Conservation (phyloP, 2,113 vertebrate species). For the Hemibagrus wyckioides region DNA sequence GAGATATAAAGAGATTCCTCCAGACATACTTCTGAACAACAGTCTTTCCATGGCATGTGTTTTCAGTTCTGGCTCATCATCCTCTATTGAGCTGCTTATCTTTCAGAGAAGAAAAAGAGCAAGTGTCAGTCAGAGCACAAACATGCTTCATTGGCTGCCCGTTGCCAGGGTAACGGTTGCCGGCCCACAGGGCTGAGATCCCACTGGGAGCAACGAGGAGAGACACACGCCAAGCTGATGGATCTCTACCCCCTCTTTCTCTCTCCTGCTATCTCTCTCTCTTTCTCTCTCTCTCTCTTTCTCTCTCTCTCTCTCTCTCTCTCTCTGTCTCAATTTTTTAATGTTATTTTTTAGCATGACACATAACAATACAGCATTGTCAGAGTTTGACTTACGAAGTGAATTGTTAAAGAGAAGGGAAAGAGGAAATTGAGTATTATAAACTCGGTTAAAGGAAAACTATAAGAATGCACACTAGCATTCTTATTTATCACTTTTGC, state of each 20-base stretch:
- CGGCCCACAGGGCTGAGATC: slow-evolving; percentile 33
- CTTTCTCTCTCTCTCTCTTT: not conserved
- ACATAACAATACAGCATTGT: not conserved
- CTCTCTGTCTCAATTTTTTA: not conserved
- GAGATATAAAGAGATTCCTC: slow-evolving; percentile 5
- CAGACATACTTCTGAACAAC: not conserved
- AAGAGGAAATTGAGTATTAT: not conserved
- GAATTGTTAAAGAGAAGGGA: not conserved
- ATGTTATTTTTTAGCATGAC: not conserved
- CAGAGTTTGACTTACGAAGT: not conserved
- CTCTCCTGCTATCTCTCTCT: too few species aligned
- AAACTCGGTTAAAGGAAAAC: not conserved
- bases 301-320: slow-evolving; percentile 1
- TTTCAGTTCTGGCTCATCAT: slow-evolving; percentile 26
- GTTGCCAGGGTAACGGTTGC: slow-evolving; percentile 54
- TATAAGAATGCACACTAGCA: not conserved
- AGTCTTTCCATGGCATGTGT: not conserved
- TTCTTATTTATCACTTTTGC: not conserved
- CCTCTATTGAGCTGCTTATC: slow-evolving; percentile 26
- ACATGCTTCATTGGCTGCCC: slow-evolving; percentile 41
- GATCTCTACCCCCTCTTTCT: not conserved
- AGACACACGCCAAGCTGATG: slow-evolving; percentile 30
- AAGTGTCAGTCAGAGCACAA: slow-evolving; percentile 52
- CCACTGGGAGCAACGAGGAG: slow-evolving; percentile 30
- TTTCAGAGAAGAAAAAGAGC: slow-evolving; percentile 41